These are phyloP conservation scores for Pomacea canaliculata DNA, from an alignment of 2,888 invertebrate species.

Conservation along the genomic window DNA sequence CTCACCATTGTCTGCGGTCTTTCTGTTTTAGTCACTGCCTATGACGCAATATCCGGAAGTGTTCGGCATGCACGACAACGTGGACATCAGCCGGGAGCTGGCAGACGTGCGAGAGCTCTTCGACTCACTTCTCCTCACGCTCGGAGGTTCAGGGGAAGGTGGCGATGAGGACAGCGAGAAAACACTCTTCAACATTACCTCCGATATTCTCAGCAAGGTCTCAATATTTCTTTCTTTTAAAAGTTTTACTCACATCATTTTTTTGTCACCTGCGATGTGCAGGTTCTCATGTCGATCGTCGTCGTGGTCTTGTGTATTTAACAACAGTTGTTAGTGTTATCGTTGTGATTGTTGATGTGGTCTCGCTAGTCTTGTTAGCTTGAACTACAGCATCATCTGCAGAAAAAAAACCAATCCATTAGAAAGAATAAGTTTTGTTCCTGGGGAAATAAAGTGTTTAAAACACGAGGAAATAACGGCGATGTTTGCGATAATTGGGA, in stretches of 20 bases:
- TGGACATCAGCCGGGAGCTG: conserved; percentile 88
- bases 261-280: no score
- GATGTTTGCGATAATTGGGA: no score
- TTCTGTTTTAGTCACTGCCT: conserved; percentile 75
- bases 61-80: conserved; percentile 90
- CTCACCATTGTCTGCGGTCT: no score
- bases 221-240: background rate
- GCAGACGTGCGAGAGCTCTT: conserved; percentile 81
- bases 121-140: conserved; percentile 81
- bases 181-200: conserved; percentile 61
- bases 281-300: no score
- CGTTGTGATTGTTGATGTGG: no score
- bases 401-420: no score
- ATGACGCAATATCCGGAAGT: conserved; percentile 86
- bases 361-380: background rate
- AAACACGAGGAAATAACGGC: no score
- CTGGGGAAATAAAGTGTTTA: no score
- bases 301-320: no score
- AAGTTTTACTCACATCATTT: no score
- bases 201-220: conserved; percentile 67
- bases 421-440: no score
- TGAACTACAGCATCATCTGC: background rate
- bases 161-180: conserved; percentile 61
- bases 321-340: no score
- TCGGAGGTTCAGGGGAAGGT: conserved; percentile 72